These are phyloP conservation scores for Podarcis siculus DNA, from an alignment of 2,797 vertebrate species.

Conservation along the genomic window DNA sequence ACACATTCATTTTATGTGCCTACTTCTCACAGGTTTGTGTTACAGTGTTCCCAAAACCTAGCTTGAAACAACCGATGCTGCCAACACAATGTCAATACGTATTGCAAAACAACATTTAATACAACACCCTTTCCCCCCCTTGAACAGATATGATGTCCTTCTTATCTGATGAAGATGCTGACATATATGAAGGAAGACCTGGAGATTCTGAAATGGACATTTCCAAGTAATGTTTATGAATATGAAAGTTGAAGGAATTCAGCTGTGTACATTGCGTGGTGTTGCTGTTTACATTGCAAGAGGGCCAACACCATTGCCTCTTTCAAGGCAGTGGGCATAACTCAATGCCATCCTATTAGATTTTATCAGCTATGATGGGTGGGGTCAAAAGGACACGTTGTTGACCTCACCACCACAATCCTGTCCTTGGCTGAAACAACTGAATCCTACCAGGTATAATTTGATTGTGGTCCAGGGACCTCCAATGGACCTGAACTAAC, in stretches of 20 bases:
- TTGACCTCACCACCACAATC: no score
- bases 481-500: no score
- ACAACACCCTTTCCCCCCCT: background rate
- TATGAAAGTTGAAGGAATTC: background rate
- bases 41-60: background rate
- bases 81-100: background rate
- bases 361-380: no score
- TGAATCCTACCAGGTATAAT: no score
- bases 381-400: no score
- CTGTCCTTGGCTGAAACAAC: no score
- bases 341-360: no score
- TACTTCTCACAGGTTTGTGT: background rate
- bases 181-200: conserved; percentile 14
- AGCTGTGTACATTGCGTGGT: background rate
- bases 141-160: conserved; percentile 1
- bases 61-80: background rate
- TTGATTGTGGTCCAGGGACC: no score
- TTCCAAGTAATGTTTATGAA: background rate
- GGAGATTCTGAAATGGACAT: background rate
- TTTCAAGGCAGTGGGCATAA: no score
- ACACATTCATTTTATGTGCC: background rate
- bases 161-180: background rate
- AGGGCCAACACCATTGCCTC: no score
- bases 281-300: background rate
- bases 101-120: background rate